phyloP scores from a whole-genome alignment of 2,888 invertebrate species.

The Miltochrista miniata region DNA sequence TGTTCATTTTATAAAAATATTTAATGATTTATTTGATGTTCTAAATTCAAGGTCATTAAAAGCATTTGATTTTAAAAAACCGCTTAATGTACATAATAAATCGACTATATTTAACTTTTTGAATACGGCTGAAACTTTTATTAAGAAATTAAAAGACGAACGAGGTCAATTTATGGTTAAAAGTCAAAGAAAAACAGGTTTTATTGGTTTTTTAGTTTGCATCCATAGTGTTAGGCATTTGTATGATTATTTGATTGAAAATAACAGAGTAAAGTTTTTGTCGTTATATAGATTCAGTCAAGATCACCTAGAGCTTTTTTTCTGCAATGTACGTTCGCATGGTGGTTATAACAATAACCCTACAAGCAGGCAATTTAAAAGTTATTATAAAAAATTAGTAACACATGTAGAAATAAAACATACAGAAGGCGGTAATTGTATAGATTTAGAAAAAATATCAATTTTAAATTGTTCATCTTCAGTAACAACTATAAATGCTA shows the following conservation, averaged over 20 bases:
- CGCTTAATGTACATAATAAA: background rate
- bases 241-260: background rate
- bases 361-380: conserved; percentile 22
- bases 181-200: background rate
- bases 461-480: no score
- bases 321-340: conserved; percentile 5
- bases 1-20: conserved; percentile 6
- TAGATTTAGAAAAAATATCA: no score
- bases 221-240: conserved; percentile 4
- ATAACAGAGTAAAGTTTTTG: background rate
- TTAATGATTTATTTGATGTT: conserved; percentile 17
- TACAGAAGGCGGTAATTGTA: conserved; percentile 7
- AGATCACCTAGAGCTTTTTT: conserved; percentile 16
- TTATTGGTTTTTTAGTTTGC: conserved; percentile 4
- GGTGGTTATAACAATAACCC: conserved; percentile 15
- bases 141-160: background rate
- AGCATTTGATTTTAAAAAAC: background rate
- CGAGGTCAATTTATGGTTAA: background rate
- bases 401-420: conserved; percentile 12
- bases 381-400: conserved; percentile 26
- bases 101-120: background rate
- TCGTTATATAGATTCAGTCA: conserved; percentile 3
- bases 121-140: background rate
- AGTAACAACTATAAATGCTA: no score
- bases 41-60: conserved; percentile 10